These are phyloP conservation scores for Aurelia sp. DNA, from an alignment of 30 jellyfish, hydroid and myxozoan species.

Conservation along the genomic window DNA sequence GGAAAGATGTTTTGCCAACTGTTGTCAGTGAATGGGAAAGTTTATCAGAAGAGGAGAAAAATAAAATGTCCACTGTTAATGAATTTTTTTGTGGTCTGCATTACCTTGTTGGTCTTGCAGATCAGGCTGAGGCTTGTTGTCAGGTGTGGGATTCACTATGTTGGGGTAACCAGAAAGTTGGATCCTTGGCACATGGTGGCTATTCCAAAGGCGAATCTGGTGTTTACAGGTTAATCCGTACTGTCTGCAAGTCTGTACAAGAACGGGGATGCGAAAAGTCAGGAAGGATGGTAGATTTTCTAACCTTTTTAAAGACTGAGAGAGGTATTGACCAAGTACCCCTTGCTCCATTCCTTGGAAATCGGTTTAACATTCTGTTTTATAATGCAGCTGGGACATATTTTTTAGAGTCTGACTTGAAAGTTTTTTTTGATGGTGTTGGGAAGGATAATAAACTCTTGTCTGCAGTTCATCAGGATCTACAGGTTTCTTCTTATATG, in stretches of 20 bases:
- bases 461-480: constrained; percentile 46
- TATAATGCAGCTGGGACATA: constrained; percentile 16
- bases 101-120: constrained; percentile 66
- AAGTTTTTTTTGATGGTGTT: constrained; percentile 15
- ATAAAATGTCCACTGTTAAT: constrained; percentile 4
- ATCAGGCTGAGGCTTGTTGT: constrained; percentile 50
- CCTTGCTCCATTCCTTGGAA: constrained; percentile 34
- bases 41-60: constrained; percentile 8
- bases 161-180: constrained; percentile 47
- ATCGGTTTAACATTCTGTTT: constrained; percentile 42
- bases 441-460: constrained; percentile 16
- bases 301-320: constrained; percentile 13
- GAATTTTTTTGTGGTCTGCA: constrained; percentile 65
- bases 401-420: constrained; percentile 5
- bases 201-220: constrained; percentile 71
- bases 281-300: constrained; percentile 54
- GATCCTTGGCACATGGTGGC: constrained; percentile 70
- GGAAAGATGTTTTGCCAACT: constrained; percentile 33
- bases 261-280: constrained; percentile 64
- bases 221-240: constrained; percentile 19
- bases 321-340: constrained; percentile 21
- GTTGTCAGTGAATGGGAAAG: constrained; percentile 37
- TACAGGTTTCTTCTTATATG: constrained; percentile 20
- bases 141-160: constrained; percentile 53
- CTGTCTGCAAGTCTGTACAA: constrained; percentile 52